Conservation (phyloP, 2,888 invertebrate genomes). For the Erynnis tages region DNA sequence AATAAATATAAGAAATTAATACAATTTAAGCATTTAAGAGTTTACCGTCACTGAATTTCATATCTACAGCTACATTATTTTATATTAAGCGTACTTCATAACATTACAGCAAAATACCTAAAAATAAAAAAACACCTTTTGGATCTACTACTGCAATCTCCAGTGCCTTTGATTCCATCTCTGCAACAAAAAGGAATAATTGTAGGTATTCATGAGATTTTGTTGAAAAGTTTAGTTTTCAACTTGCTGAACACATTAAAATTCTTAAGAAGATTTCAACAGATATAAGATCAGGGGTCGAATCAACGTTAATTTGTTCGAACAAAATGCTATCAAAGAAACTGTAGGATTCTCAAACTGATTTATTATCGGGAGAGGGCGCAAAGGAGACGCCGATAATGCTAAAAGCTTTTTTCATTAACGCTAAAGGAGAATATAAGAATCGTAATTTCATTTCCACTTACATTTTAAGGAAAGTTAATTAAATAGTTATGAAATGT, state of each 20-base stretch:
- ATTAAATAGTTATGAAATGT: no score
- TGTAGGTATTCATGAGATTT: not conserved
- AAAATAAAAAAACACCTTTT: conserved; percentile 39
- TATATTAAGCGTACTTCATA: no score
- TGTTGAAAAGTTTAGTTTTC: not conserved
- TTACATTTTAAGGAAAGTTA: no score
- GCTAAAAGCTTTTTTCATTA: conserved; percentile 2
- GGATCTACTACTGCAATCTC: conserved; percentile 40
- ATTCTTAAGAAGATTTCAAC: no score
- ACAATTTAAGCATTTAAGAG: no score
- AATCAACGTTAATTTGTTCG: not conserved
- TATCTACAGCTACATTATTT: no score
- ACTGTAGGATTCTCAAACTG: not conserved
- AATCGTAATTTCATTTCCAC: not conserved
- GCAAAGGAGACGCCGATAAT: not conserved
- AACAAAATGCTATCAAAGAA: not conserved
- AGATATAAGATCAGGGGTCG: not conserved
- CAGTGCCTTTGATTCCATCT: conserved; percentile 48
- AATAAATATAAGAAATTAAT: no score
- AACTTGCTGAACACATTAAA: not conserved
- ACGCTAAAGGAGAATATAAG: not conserved
- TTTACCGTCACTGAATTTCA: no score
- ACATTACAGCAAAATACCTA: no score
- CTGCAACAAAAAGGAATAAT: conserved; percentile 33
- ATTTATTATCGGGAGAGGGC: not conserved